A percentile compares a stretch with the other conserved stretches of the same genome.
Evolutionary conservation across 2,113 vertebrate species (phyloP).

Genomic region (Gnathochromis pfefferi): DNA sequence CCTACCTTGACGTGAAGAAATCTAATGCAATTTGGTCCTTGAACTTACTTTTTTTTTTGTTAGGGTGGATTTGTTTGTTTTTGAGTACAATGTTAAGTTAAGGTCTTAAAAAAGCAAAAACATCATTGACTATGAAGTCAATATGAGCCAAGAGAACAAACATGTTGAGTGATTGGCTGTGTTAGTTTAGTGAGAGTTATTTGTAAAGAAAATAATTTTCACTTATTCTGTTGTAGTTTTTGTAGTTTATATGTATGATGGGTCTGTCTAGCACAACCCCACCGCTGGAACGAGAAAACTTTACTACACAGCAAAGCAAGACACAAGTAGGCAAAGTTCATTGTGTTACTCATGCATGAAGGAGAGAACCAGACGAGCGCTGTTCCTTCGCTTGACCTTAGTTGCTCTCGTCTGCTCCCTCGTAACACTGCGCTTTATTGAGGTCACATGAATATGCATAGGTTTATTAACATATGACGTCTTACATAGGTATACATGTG

Average conservation of each 20-base stretch:
- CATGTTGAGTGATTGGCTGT: fast-evolving
- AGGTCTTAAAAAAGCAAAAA: not conserved
- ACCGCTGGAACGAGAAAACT: not conserved
- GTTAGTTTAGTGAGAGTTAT: not conserved
- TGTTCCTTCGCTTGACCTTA: not conserved
- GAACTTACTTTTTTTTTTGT: not conserved
- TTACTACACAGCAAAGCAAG: not conserved
- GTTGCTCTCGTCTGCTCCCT: not conserved
- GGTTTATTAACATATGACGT: not conserved
- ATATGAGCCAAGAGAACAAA: fast-evolving
- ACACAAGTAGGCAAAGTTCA: not conserved
- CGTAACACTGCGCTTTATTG: not conserved
- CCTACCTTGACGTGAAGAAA: not conserved
- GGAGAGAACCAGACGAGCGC: not conserved
- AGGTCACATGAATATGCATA: not conserved
- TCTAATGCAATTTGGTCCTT: not conserved
- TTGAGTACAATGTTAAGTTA: not conserved
- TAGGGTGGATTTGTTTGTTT: not conserved
- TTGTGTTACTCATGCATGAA: not conserved
- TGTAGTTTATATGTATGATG: not conserved
- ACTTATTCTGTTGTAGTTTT: not conserved
- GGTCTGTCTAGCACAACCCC: not conserved
- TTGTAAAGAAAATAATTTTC: not conserved
- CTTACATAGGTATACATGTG: not conserved
- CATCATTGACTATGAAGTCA: not conserved